Evolutionary conservation across 2,888 invertebrate genomes (phyloP).

Genomic region (Zaprionus bogoriensis): DNA sequence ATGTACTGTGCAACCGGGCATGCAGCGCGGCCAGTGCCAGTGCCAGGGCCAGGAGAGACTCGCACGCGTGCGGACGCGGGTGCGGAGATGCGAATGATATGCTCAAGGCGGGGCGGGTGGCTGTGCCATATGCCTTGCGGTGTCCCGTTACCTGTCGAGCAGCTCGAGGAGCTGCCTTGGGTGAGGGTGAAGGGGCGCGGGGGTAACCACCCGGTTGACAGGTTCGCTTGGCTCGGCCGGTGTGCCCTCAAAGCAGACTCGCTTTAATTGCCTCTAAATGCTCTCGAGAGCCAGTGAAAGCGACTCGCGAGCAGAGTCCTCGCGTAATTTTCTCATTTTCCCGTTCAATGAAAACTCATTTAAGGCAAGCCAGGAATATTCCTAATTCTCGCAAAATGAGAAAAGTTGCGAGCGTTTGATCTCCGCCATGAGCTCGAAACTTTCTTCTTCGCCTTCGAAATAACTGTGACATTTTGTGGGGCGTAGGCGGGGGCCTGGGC

Average conservation of each 20-base stretch:
- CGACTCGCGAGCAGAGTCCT: conserved; percentile 17
- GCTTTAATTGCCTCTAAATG: conserved; percentile 71
- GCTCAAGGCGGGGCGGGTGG: neutral
- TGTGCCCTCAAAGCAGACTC: conserved; percentile 32
- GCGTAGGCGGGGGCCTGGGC: neutral
- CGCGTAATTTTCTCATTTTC: conserved; percentile 72
- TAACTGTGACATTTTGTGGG: conserved; percentile 27
- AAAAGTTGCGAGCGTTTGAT: conserved; percentile 72
- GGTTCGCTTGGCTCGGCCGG: conserved; percentile 13
- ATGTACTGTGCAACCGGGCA: conserved; percentile 64
- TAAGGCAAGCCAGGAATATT: conserved; percentile 20
- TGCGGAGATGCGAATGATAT: neutral
- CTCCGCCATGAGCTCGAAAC: conserved; percentile 28
- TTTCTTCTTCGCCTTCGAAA: neutral
- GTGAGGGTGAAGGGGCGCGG: neutral
- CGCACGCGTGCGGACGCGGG: neutral
- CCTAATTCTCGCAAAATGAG: conserved; percentile 50
- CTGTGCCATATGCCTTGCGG: neutral
- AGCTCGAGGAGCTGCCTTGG: neutral
- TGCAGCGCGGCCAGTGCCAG: conserved; percentile 15
- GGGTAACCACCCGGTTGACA: conserved; percentile 16
- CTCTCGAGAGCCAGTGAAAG: conserved; percentile 16
- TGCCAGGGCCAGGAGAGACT: neutral
- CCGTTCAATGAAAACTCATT: conserved; percentile 74
- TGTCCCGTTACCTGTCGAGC: neutral